Base-by-base conservation (phyloP, 2,888 invertebrate species). In the Drosophila rellima region DNA sequence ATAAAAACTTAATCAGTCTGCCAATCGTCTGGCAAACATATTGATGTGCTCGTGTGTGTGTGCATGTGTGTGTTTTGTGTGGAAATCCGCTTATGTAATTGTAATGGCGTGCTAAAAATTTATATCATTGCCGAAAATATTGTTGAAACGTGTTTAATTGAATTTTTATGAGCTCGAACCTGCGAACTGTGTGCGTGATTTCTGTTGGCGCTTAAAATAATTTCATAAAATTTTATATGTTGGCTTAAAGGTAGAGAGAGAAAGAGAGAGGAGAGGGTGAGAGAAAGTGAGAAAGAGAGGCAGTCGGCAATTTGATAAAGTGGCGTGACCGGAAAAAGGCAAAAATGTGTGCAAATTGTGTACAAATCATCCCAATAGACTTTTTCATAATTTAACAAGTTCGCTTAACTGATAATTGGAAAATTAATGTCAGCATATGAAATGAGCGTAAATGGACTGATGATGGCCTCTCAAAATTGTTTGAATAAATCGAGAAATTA, bases 1-100 rank as follows among this genome's bases (percentile, higher is more conserved):
- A 85, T 80, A 83, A 78, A 80, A 86, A 83, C 87, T 83, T 88
- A 88, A 85, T 88, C 87, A 85, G 87, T 81, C 80, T 83, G 79
- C 61, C 75, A 85, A 85, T 86, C 79, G 85, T 70, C 77, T 79
- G 71, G 69, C 60, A 69, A 73, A 66, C 69, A 69, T 64, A 59
- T 68, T 61, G 55, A 50, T 33, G 47, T 11, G 33, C 17, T 8
- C 7, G 8, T 15, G 31, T 18, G 23, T 17, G 15, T 50, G 54
- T 42, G 47, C 31, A 23, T 44, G 50, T 15, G 37, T 44, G 33
- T 23, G 59, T 44, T 37, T 51, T 47, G 57, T 59, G 66, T 67
- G 68, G 67, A 82, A 80, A 84, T 88, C 88, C 75, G 83, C 69
- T 85, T 86, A 82, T 82, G 86, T 88, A 88, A 88, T 88, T 84